Percentiles rank a stretch among this genome's conserved stretches.
phyloP scores from a whole-genome alignment of 1,140 invertebrate genomes.

The Leptopilina clavipes region DNA sequence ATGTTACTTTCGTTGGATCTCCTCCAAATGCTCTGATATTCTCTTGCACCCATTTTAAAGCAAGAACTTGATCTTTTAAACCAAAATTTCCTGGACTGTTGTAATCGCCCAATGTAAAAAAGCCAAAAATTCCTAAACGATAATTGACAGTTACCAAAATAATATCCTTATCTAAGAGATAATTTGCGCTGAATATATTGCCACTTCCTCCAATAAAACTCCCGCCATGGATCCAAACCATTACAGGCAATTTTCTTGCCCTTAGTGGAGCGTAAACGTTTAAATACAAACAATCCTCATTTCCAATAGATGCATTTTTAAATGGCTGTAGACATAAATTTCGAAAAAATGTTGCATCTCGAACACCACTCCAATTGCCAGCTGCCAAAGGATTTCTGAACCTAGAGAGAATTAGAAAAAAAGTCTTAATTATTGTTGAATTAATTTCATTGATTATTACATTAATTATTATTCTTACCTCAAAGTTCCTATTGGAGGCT shows the following conservation, averaged over 20 bases:
- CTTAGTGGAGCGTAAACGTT: too few relatives aligned
- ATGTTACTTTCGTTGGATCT: slow-evolving; percentile 67
- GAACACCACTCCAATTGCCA: too few relatives aligned
- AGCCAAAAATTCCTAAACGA: slow-evolving; percentile 69
- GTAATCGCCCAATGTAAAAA: slow-evolving; percentile 67
- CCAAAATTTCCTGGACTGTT: slow-evolving; percentile 72
- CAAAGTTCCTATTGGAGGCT: too few relatives aligned
- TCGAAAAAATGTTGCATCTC: too few relatives aligned
- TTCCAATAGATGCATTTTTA: too few relatives aligned
- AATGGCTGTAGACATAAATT: too few relatives aligned
- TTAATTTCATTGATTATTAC: too few relatives aligned
- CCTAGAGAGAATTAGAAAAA: too few relatives aligned
- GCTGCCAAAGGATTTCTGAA: too few relatives aligned
- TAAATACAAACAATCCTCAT: too few relatives aligned
- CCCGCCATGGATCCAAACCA: slow-evolving; percentile 74
- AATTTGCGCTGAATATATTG: slow-evolving; percentile 57
- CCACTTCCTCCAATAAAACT: slow-evolving; percentile 60
- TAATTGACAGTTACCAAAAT: slow-evolving; percentile 77
- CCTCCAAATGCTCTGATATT: slow-evolving; percentile 69
- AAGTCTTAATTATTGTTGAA: too few relatives aligned
- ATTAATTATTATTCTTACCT: too few relatives aligned
- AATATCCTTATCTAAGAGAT: slow-evolving; percentile 69
- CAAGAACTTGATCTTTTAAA: slow-evolving; percentile 72
- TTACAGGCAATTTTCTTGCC: slow-evolving; percentile 41
- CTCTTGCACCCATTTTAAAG: slow-evolving; percentile 69